A percentile compares a stretch with the other conserved stretches of the same genome.
Conservation (phyloP, 2,888 invertebrate species). For the Tachystola acroxantha region DNA sequence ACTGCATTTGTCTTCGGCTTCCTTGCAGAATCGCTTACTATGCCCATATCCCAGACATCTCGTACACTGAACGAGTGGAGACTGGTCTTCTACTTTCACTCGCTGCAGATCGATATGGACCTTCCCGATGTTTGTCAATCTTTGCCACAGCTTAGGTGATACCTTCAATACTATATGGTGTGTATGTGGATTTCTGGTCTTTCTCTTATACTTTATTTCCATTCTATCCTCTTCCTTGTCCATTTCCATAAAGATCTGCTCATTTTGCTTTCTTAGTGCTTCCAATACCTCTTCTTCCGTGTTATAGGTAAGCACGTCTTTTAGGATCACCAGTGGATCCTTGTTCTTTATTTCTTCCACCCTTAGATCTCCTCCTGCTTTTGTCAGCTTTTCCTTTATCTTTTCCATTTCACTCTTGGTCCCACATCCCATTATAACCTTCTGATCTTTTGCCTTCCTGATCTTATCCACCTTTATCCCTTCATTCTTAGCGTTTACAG, state of each 20-base stretch:
- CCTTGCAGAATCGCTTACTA: slow-evolving; percentile 1
- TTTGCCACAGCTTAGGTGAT: slow-evolving; percentile 10
- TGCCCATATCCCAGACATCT: slow-evolving; percentile 2
- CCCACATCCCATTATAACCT: slow-evolving; percentile 8
- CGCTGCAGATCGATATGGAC: slow-evolving; percentile 16
- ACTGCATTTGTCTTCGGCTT: slow-evolving; percentile 10
- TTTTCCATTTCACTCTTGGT: slow-evolving; percentile 5
- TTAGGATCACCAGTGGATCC: slow-evolving; percentile 10
- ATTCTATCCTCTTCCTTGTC: not conserved
- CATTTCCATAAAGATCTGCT: not conserved
- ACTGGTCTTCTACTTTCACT: too few relatives aligned
- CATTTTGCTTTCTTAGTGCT: not conserved
- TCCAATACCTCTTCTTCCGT: not conserved
- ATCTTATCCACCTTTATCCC: slow-evolving; percentile 10
- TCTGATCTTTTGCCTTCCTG: slow-evolving; percentile 13
- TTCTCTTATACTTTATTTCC: not conserved
- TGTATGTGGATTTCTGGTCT: not conserved
- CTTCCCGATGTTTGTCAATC: slow-evolving; percentile 3
- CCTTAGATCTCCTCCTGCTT: not conserved
- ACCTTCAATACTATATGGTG: not conserved
- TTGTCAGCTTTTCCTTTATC: not conserved
- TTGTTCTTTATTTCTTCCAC: slow-evolving; percentile 8
- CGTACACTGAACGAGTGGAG: slow-evolving; percentile 15
- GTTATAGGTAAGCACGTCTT: not conserved
- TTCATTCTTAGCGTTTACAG: slow-evolving; percentile 11